A percentile compares a stretch with the other conserved stretches of the same genome.
These are phyloP conservation scores for Falco punctatus DNA, from an alignment of 2,113 vertebrate species.

Conservation along the genomic window DNA sequence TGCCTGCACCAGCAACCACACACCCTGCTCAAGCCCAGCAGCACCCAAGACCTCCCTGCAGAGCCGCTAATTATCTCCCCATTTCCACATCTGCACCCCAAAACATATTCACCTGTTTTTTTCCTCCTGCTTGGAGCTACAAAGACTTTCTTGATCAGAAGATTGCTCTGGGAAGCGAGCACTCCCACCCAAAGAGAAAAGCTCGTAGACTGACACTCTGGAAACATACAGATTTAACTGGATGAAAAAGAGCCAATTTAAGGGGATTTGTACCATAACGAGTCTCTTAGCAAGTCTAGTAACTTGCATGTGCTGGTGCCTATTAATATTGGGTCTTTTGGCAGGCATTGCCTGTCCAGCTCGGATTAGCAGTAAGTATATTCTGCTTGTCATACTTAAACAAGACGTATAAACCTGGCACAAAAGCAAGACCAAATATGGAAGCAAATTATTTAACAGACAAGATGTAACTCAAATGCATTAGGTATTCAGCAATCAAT, in stretches of 20 bases:
- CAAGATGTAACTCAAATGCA: background rate
- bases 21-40: background rate
- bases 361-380: background rate
- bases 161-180: background rate
- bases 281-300: background rate
- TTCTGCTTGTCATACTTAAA: background rate
- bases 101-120: background rate
- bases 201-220: background rate
- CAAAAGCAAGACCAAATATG: conserved; percentile 34
- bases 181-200: background rate
- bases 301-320: background rate
- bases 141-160: background rate
- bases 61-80: background rate
- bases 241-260: background rate
- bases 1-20: rapidly evolving
- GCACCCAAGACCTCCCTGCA: background rate
- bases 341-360: conserved; percentile 2
- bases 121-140: background rate
- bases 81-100: background rate
- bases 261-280: background rate
- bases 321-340: background rate
- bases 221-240: background rate
- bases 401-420: conserved; percentile 13
- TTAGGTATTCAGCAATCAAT: background rate
- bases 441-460: conserved; percentile 3